Evolutionary conservation across 2,888 invertebrate genomes (phyloP).

Genomic region (Noctuana brunneofusca): DNA sequence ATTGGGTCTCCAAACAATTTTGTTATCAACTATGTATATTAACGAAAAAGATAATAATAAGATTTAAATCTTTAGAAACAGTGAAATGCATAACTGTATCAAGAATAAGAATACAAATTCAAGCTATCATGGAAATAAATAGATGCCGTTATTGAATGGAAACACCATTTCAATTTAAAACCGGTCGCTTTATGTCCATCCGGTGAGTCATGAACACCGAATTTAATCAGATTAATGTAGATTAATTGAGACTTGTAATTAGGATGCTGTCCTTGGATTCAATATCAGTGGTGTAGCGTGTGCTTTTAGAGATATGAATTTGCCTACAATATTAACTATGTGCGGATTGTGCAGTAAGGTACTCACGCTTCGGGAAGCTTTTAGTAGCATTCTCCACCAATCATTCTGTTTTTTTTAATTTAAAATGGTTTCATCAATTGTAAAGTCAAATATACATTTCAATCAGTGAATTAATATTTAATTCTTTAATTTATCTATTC

Average conservation of each 20-base stretch:
- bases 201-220: conserved; percentile 36
- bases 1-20: neutral
- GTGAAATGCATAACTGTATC: conserved; percentile 20
- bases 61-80: neutral
- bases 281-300: conserved; percentile 4
- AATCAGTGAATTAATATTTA: too few species aligned
- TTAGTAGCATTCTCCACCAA: too few species aligned
- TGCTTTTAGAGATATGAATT: neutral
- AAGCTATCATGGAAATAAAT: conserved; percentile 25
- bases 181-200: conserved; percentile 37
- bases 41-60: neutral
- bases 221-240: conserved; percentile 25
- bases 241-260: conserved; percentile 26
- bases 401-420: too few species aligned
- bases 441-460: too few species aligned
- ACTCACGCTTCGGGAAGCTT: conserved; percentile 28
- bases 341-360: conserved; percentile 23
- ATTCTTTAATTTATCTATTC: too few species aligned
- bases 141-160: conserved; percentile 34
- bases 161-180: conserved; percentile 32
- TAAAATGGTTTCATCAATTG: too few species aligned
- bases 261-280: conserved; percentile 23
- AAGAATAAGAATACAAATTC: conserved; percentile 13
- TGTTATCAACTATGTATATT: neutral
- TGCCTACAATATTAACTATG: neutral